A percentile compares a stretch with the other conserved stretches of the same genome.
Evolutionary conservation across 2,113 vertebrate species (phyloP).

Genomic region (Ovibos moschatus): DNA sequence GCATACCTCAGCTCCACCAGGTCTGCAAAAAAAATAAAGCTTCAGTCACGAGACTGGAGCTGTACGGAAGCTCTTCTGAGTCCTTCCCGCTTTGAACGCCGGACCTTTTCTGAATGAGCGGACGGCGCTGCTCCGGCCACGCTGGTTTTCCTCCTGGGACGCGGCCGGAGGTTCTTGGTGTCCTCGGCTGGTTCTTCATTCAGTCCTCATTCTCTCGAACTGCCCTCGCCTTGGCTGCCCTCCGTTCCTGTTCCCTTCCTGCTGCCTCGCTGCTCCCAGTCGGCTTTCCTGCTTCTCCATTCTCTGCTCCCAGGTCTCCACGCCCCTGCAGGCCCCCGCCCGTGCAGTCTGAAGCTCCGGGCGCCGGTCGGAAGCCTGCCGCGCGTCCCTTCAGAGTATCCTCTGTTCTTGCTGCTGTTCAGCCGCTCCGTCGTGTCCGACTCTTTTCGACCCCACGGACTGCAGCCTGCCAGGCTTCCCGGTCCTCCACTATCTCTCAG

Average conservation of each 20-base stretch:
- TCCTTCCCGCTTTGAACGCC: neutral
- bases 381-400: accelerated
- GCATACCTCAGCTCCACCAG: neutral
- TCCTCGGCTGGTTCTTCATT: neutral
- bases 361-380: neutral
- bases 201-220: neutral
- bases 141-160: neutral
- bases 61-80: neutral
- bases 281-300: neutral
- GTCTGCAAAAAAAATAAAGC: neutral
- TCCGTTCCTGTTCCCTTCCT: neutral
- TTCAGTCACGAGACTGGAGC: neutral
- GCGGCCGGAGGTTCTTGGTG: neutral
- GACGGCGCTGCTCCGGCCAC: accelerated
- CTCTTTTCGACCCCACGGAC: neutral
- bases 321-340: accelerated
- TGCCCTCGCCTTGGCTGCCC: neutral
- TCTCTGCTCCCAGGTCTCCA: neutral
- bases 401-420: neutral
- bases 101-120: neutral
- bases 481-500: neutral
- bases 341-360: neutral
- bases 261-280: neutral
- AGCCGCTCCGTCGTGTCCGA: neutral
- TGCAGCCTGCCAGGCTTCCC: neutral